Base-by-base conservation (phyloP, 2,888 invertebrate genomes). In the Netelia virgata region DNA sequence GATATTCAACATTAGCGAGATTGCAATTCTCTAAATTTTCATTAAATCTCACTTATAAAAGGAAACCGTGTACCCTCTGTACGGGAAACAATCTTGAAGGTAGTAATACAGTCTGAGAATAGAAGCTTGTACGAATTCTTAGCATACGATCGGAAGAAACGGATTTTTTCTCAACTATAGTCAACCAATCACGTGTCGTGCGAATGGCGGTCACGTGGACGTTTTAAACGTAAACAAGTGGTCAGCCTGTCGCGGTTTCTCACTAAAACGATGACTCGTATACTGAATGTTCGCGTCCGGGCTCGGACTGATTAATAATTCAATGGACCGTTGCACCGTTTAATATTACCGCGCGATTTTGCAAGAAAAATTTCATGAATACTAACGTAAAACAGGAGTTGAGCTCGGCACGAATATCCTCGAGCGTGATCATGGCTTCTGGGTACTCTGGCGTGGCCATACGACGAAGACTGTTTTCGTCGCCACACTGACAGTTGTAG, bases 331-430 rank as follows among this genome's bases (percentile, higher is more conserved):
- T 20, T 55, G 10, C 41, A 55, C 55, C 16, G 20, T 61, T 66
- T 79, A n/a, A 18, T 1, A 57, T 59, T 59, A 28, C 20, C 16
- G 63, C 69, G 36, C 43, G 55, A 63, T 74, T 74, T 63, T 61
- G 18, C 11, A 63, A 79, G 20, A 20, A 53, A 8, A 43, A 57
- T 53, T 36, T 41, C 57, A 47, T 18, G 43, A 43, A 85, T 59
- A 94, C 94, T 94, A 90, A 95, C 93, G 96, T 96, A 92, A 96
- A 96, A 92, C 97, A 97, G 87, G 96, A 96, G 92, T 96, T 96
- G 92, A 96, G 95, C 90, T 96, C 96, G 82, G 95, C 94, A 72
- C 96, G 95, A 86, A 97, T 93, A 91, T 96, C 96, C 92, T 97
- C 97, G 89, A 97, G 96, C 84, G 96, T 96, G 85, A 96, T 93